Evolutionary conservation across 1,140 invertebrate genomes (phyloP), one percentile per base, ranked within the genome.

Genomic region (Mizuhopecten yessoensis): DNA sequence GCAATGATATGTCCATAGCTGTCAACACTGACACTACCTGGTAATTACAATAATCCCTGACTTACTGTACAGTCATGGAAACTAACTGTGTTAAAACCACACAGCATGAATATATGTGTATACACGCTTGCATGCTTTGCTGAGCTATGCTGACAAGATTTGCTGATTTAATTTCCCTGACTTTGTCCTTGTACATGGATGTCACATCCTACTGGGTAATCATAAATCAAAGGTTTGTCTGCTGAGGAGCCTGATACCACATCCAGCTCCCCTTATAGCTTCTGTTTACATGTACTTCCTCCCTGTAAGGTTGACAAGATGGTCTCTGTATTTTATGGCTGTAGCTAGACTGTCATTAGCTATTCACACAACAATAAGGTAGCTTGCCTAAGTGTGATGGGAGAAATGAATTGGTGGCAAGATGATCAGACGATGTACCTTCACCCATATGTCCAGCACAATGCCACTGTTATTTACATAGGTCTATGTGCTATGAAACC

Each of bases 91-190:
- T 75, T 75, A 75, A 45, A 29, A 75, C 57, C 57, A 75, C 57
- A 75, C 57, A 75, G 57, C 57, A 75, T 75, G 57, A 75, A n/a
- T 75, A 75, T 75, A 75, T 75, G 17, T 75, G 57, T 75, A 17
- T 75, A 75, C 57, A 75, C 57, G n/a, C 57, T 75, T 75, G 23
- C 57, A 75, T 75, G 57, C 57, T 75, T 75, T 75, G 57, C 57
- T 75, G 57, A 75, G 57, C 57, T 75, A 29, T 29, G 57, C n/a
- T 75, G 57, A 75, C 57, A n/a, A 75, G 57, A 75, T 75, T 75
- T 75, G 57, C 57, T 75, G 57, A 75, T 75, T 75, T 75, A 75
- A 75, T 75, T 75, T 75, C 57, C 57, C 57, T 29, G 57, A 29
- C 57, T 29, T 29, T 75, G 57, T 75, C 57, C 57, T 75, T 75